Evolutionary conservation across 2,888 invertebrate genomes (phyloP), one percentile per base, ranked within the genome.

Genomic region (Thymelicus lineola): DNA sequence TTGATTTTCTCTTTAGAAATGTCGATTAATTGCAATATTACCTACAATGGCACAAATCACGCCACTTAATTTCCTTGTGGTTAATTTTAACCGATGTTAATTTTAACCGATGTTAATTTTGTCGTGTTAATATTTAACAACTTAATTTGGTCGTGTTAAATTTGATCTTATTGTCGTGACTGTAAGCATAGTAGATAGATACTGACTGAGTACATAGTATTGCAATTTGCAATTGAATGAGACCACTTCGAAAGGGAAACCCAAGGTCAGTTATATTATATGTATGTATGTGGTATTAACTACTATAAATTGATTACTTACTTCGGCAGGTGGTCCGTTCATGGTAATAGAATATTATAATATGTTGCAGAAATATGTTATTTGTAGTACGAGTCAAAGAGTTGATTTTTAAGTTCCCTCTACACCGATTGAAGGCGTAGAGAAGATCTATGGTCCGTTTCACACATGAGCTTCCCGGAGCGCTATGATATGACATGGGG

Each of bases 231-330:
- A 45, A 45, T 14, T 45, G 14, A 50, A 50, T 17, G 17, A 15
- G 17, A 17, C n/a, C n/a, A 9, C 48, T 17, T 50, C 0, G 48
- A 50, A 50, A 50, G 48, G 46, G 17, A 50, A 50, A 50, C 48
- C 17, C 7, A 17, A 50, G 48, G 48, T 50, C 48, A 50, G 15
- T 50, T 15, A 50, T 6, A 17, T 12, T 15, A 7, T 17, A 50
- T n/a, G n/a, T n/a, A 46, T 36, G 20, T 14, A 10, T 36, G 38
- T 50, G 50, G 46, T 17, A 63, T 50, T 45, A 50, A 61, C 35
- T 46, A n/a, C 48, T 6, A n/a, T 62, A 48, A n/a, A 62, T 62
- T 48, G 35, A 62, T 48, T 62, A 48, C 35, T n/a, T 62, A 48
- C 46, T 35, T 42, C 15, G 9, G 61, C 35, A 48, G 61, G 48